phyloP scores from a whole-genome alignment of 2,797 vertebrate species.

The Anguilla megastoma region DNA sequence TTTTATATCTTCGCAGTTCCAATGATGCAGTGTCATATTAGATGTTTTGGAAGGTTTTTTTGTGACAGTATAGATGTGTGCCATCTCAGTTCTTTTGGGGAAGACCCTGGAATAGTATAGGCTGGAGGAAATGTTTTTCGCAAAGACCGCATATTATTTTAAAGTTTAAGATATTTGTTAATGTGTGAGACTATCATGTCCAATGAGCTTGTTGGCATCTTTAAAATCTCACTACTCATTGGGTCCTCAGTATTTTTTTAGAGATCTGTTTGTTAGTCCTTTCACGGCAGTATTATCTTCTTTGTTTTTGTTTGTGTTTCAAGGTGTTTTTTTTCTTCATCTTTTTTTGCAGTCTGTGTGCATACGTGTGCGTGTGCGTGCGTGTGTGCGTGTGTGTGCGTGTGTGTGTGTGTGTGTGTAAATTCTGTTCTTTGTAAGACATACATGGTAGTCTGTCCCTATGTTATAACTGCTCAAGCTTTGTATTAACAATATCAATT shows the following conservation, averaged over 20 bases:
- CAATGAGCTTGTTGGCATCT: constrained; percentile 4
- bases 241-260: constrained; percentile 39
- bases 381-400: not conserved
- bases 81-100: not conserved
- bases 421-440: constrained; percentile 25
- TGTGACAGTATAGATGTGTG: not conserved
- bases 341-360: constrained; percentile 33
- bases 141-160: constrained; percentile 31
- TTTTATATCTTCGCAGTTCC: constrained; percentile 24
- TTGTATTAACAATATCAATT: constrained; percentile 43
- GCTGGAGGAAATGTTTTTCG: not conserved
- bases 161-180: constrained; percentile 31
- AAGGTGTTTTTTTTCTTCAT: constrained; percentile 22
- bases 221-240: constrained; percentile 15
- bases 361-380: not conserved
- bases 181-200: constrained; percentile 13
- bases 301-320: constrained; percentile 27
- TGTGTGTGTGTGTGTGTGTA: not conserved
- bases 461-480: not conserved
- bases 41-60: not conserved
- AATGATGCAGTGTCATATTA: constrained; percentile 43
- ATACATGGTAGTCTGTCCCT: constrained; percentile 24
- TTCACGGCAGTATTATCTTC: constrained; percentile 42
- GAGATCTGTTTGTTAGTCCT: constrained; percentile 19
- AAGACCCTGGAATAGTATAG: constrained; percentile 5